Conservation (phyloP, 1,140 invertebrate species). For the Nixonia krombeini region DNA sequence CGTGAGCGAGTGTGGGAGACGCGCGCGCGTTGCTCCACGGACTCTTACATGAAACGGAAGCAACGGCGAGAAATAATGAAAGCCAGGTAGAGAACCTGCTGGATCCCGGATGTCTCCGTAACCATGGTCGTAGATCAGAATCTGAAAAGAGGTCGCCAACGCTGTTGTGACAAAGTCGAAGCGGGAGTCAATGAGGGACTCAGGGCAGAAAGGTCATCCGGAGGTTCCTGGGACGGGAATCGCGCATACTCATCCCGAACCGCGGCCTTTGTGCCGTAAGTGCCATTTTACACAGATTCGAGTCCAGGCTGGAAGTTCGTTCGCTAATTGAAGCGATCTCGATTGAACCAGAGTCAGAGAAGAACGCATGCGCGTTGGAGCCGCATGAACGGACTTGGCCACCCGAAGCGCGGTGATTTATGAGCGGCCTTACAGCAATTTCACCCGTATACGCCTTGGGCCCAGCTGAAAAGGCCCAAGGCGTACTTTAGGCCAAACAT, state of each 20-base stretch:
- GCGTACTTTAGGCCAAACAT: conserved; percentile 29
- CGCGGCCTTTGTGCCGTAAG: too few species aligned
- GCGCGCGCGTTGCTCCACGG: conserved; percentile 30
- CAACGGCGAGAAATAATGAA: not conserved
- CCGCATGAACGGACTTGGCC: conserved; percentile 15
- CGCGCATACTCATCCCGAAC: too few species aligned
- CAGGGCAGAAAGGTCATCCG: too few species aligned
- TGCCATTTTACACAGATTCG: too few species aligned
- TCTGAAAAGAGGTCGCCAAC: conserved; percentile 4
- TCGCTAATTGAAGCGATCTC: too few species aligned
- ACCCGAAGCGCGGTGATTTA: conserved; percentile 29
- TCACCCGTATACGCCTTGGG: conserved; percentile 25
- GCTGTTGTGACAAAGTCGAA: conserved; percentile 41
- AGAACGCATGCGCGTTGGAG: too few species aligned
- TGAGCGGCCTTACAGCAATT: conserved; percentile 29
- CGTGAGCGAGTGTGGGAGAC: not conserved
- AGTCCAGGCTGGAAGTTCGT: too few species aligned
- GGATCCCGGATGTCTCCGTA: not conserved
- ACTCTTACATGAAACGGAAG: conserved; percentile 50
- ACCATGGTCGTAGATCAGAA: too few species aligned
- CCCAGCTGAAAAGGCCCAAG: not conserved
- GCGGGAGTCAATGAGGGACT: conserved; percentile 15
- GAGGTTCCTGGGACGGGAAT: too few species aligned
- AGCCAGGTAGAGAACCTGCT: conserved; percentile 8
- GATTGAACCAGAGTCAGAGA: too few species aligned